Conservation (phyloP, 2,888 invertebrate species). For the Parnassius glacialis region DNA sequence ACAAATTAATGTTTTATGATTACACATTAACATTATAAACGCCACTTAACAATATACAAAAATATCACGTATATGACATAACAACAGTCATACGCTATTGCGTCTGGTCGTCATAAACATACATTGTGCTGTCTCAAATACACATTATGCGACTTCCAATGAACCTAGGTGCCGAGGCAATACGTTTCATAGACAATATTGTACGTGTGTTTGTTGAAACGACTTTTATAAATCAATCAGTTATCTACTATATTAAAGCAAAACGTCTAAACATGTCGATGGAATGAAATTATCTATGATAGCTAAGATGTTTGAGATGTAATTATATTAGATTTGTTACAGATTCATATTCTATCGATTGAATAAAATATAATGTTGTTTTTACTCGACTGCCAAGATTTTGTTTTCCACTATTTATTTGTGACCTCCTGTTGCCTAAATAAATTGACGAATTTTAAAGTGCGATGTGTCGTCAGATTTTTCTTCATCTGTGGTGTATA, state of each 20-base stretch:
- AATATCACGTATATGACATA: slow-evolving; percentile 49
- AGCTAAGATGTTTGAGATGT: background rate
- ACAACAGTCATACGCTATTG: slow-evolving; percentile 48
- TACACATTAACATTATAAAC: slow-evolving; percentile 19
- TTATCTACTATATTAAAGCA: slow-evolving; percentile 21
- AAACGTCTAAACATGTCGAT: slow-evolving; percentile 22
- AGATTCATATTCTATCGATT: no score
- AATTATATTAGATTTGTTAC: background rate
- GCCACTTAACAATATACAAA: slow-evolving; percentile 30
- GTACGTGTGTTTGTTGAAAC: slow-evolving; percentile 11
- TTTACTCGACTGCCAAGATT: no score
- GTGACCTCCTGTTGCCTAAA: no score
- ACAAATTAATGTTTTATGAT: background rate
- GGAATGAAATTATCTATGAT: slow-evolving; percentile 9
- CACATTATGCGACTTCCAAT: slow-evolving; percentile 47
- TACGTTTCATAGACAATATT: slow-evolving; percentile 15
- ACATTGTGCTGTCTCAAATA: slow-evolving; percentile 49
- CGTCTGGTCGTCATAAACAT: slow-evolving; percentile 52
- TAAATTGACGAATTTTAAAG: no score
- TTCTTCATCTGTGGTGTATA: no score
- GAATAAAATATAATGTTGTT: no score
- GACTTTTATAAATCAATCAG: slow-evolving; percentile 22
- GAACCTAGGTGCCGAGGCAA: slow-evolving; percentile 29
- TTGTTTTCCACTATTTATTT: no score
- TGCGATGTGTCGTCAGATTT: no score